Percentiles rank a stretch among this genome's conserved stretches.
phyloP scores from a whole-genome alignment of 2,797 vertebrate species.

The Eulemur albifrons region DNA sequence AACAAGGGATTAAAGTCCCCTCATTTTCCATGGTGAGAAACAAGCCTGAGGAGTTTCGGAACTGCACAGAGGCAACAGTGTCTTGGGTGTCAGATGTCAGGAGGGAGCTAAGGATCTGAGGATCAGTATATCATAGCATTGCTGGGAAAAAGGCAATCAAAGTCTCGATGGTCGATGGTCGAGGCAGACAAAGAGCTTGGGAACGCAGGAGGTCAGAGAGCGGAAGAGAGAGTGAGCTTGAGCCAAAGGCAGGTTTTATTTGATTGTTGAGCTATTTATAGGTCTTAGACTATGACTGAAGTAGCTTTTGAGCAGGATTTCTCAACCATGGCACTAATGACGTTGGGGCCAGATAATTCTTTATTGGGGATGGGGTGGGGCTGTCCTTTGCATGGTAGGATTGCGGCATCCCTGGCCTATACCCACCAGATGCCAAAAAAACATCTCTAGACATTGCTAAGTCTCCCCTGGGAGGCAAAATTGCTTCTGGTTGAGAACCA shows the following conservation, averaged over 20 bases:
- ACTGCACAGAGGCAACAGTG: neutral
- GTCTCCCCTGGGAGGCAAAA: neutral
- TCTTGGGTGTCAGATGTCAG: neutral
- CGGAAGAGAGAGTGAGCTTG: neutral
- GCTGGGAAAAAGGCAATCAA: neutral
- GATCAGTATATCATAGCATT: neutral
- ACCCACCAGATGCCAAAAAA: neutral
- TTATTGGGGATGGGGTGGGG: neutral
- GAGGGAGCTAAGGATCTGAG: neutral
- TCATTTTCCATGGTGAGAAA: neutral
- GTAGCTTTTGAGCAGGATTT: conserved; percentile 24
- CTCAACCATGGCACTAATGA: neutral
- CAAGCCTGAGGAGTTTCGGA: neutral
- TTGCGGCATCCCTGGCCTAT: neutral
- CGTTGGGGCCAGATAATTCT: neutral
- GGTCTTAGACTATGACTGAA: neutral
- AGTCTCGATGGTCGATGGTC: neutral
- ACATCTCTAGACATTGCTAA: neutral
- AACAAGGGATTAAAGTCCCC: neutral
- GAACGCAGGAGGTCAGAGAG: neutral
- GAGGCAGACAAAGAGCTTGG: neutral
- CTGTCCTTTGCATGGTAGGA: neutral
- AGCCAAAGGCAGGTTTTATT: neutral
- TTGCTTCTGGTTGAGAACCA: neutral
- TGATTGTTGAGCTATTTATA: neutral